phyloP scores from a whole-genome alignment of 2,888 invertebrate species.

The Pycnomerus fuliginosus region DNA sequence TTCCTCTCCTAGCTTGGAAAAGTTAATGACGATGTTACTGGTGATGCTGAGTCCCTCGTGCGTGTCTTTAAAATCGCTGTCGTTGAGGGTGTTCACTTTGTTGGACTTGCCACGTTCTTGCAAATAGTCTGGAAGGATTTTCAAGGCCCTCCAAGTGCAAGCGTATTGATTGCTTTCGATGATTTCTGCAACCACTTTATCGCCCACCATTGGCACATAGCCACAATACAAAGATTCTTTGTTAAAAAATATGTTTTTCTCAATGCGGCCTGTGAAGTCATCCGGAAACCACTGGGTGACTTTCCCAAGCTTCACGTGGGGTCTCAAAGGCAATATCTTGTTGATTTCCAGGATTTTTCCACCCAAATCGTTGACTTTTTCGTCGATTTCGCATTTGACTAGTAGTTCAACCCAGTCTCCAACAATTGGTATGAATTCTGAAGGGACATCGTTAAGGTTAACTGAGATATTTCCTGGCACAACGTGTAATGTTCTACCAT shows the following conservation, averaged over 20 bases:
- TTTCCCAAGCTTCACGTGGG: slow-evolving; percentile 56
- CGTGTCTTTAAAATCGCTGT: slow-evolving; percentile 42
- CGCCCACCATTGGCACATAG: slow-evolving; percentile 59
- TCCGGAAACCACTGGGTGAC: slow-evolving; percentile 52
- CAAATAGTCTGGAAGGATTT: slow-evolving; percentile 45
- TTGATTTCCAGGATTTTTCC: slow-evolving; percentile 64
- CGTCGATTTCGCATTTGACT: slow-evolving; percentile 63
- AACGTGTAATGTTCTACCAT: slow-evolving; percentile 51
- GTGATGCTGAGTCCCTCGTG: slow-evolving; percentile 57
- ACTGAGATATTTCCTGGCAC: slow-evolving; percentile 60
- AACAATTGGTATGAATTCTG: slow-evolving; percentile 65
- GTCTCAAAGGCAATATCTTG: slow-evolving; percentile 62
- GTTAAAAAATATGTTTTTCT: slow-evolving; percentile 61
- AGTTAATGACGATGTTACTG: slow-evolving; percentile 50
- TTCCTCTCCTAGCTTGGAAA: slow-evolving; percentile 51
- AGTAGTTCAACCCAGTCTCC: slow-evolving; percentile 71
- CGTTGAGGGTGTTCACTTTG: background rate
- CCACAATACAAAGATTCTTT: slow-evolving; percentile 57
- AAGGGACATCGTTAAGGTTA: slow-evolving; percentile 61
- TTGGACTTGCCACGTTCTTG: slow-evolving; percentile 6
- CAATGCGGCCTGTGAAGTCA: slow-evolving; percentile 58
- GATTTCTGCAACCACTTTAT: slow-evolving; percentile 64
- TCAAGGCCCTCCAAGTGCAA: slow-evolving; percentile 62
- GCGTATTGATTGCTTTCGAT: slow-evolving; percentile 71
- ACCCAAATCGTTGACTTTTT: slow-evolving; percentile 53